Conservation (phyloP, 1,140 invertebrate genomes). For the Melanaphis sacchari region DNA sequence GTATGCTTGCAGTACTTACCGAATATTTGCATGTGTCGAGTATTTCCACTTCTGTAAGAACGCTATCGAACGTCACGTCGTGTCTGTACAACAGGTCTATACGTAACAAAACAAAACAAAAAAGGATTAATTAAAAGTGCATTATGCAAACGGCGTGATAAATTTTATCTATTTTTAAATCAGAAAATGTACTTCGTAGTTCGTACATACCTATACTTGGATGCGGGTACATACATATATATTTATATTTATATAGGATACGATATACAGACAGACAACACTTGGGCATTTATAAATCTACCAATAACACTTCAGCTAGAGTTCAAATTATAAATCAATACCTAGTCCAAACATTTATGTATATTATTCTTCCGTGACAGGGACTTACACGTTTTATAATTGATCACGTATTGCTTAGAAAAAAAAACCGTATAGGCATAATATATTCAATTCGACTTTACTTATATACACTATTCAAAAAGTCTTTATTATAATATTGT, state of each 20-base stretch:
- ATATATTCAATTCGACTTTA: not conserved
- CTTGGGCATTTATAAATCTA: slow-evolving; percentile 5
- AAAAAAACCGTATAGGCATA: not conserved
- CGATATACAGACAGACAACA: not conserved
- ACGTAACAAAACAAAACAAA: slow-evolving; percentile 64
- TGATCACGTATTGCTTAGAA: not conserved
- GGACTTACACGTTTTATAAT: not conserved
- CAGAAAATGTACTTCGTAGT: slow-evolving; percentile 21
- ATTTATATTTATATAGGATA: not conserved
- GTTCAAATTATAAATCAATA: slow-evolving; percentile 3
- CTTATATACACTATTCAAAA: not conserved
- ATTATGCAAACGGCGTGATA: slow-evolving; percentile 50
- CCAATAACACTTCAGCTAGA: not conserved
- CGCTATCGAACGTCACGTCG: slow-evolving; percentile 78
- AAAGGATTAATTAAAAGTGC: slow-evolving; percentile 55
- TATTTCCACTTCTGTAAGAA: slow-evolving; percentile 81
- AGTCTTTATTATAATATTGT: not conserved
- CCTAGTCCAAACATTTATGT: not conserved
- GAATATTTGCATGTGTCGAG: slow-evolving; percentile 81
- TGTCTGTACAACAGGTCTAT: slow-evolving; percentile 82
- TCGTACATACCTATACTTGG: not conserved
- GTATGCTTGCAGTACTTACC: slow-evolving; percentile 67
- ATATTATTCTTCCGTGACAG: not conserved
- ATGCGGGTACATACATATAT: not conserved
- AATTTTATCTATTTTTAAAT: slow-evolving; percentile 40